These are phyloP conservation scores for Macrosoma leucophasiata DNA, from an alignment of 2,888 invertebrate genomes.

Conservation along the genomic window DNA sequence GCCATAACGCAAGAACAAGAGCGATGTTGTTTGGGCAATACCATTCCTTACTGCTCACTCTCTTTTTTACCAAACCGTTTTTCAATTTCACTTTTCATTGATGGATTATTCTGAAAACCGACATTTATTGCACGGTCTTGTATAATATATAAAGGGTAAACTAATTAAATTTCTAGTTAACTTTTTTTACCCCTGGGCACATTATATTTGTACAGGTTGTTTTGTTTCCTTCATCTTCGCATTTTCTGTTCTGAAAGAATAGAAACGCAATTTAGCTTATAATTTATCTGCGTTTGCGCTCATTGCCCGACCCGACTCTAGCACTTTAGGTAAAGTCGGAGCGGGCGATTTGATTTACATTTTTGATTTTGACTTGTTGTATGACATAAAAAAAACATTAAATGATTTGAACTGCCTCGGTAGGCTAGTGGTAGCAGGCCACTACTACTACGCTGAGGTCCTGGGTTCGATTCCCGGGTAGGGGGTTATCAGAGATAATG, in stretches of 20 bases:
- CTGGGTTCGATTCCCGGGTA: no score
- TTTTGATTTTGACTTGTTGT: no score
- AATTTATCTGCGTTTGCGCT: not conserved
- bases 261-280: not conserved
- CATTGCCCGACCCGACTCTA: no score
- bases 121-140: not conserved
- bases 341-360: no score
- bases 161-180: not conserved
- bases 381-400: no score
- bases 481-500: no score
- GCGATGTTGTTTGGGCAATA: conserved; percentile 1
- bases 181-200: conserved; percentile 39
- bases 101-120: conserved; percentile 35
- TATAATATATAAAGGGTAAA: not conserved
- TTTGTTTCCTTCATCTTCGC: conserved; percentile 28
- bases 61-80: conserved; percentile 30
- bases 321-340: no score
- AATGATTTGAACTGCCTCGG: no score
- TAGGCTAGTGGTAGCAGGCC: no score
- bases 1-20: conserved; percentile 23
- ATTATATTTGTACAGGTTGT: conserved; percentile 33
- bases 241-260: conserved; percentile 34
- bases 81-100: conserved; percentile 34
- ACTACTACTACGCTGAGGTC: no score
- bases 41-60: not conserved